Percentiles rank a stretch among this genome's conserved stretches.
These are phyloP conservation scores for Microtus oregoni DNA, from an alignment of 2,113 vertebrate species.

Conservation along the genomic window DNA sequence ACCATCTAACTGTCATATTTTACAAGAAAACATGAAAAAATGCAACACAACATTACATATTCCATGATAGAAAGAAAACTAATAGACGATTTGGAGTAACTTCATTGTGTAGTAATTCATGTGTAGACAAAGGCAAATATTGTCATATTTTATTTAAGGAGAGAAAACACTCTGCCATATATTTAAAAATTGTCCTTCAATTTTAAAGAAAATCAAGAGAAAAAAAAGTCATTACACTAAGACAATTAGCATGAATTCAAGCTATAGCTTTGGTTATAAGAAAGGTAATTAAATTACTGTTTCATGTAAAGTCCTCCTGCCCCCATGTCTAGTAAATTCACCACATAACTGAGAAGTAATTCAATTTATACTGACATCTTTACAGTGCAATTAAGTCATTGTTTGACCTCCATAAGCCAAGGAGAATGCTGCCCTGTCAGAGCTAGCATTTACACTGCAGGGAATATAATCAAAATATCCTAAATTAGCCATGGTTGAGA, in stretches of 20 bases:
- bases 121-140: neutral
- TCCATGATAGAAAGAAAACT: slow-evolving; percentile 34
- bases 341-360: slow-evolving; percentile 69
- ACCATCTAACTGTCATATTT: slow-evolving; percentile 26
- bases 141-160: neutral
- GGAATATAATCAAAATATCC: slow-evolving; percentile 53
- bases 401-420: slow-evolving; percentile 67
- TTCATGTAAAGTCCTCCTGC: neutral
- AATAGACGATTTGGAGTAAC: neutral
- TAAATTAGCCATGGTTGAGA: slow-evolving; percentile 32
- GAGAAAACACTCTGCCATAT: neutral
- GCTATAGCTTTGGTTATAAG: slow-evolving; percentile 14
- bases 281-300: slow-evolving; percentile 69
- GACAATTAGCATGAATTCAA: slow-evolving; percentile 36
- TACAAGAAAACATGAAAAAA: slow-evolving; percentile 26
- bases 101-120: neutral
- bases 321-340: slow-evolving; percentile 42
- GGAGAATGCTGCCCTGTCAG: slow-evolving; percentile 58
- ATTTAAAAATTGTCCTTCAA: slow-evolving; percentile 22
- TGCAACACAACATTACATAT: neutral
- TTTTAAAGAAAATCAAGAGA: slow-evolving; percentile 34
- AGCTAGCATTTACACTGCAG: slow-evolving; percentile 53
- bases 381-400: slow-evolving; percentile 68
- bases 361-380: slow-evolving; percentile 76
- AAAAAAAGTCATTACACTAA: neutral